Evolutionary conservation across 2,888 invertebrate genomes (phyloP).

Genomic region (Uropetala carovei): DNA sequence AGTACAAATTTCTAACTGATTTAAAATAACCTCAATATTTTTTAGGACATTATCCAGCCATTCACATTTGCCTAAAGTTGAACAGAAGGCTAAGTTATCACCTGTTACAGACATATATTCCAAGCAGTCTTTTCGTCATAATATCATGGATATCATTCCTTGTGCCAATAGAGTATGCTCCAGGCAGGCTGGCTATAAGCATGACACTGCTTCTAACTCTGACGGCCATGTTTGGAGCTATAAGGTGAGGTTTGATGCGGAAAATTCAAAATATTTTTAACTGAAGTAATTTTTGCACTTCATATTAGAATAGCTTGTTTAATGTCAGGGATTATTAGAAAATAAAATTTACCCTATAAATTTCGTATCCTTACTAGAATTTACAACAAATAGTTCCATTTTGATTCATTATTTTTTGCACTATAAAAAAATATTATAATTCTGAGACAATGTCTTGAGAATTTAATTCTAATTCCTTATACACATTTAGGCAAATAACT

Average conservation of each 20-base stretch:
- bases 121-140: slow-evolving; percentile 68
- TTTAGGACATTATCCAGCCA: slow-evolving; percentile 67
- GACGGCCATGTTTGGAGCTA: slow-evolving; percentile 69
- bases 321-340: not conserved
- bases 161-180: slow-evolving; percentile 68
- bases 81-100: slow-evolving; percentile 68
- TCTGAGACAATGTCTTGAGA: too few relatives aligned
- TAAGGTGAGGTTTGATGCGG: slow-evolving; percentile 66
- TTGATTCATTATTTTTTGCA: too few relatives aligned
- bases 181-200: slow-evolving; percentile 69
- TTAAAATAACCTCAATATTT: not conserved
- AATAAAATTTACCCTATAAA: not conserved
- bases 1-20: not conserved
- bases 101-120: slow-evolving; percentile 69
- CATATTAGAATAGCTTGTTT: not conserved
- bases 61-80: slow-evolving; percentile 66
- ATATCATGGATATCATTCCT: slow-evolving; percentile 69
- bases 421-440: too few relatives aligned
- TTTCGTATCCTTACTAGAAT: too few relatives aligned
- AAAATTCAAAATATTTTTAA: not conserved
- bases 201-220: slow-evolving; percentile 69
- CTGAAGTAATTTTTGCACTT: too few relatives aligned
- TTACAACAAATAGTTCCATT: too few relatives aligned
- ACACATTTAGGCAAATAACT: slow-evolving; percentile 30
- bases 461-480: not conserved